Conservation (phyloP, 2,113 vertebrate genomes). For the Gyps fulvus region DNA sequence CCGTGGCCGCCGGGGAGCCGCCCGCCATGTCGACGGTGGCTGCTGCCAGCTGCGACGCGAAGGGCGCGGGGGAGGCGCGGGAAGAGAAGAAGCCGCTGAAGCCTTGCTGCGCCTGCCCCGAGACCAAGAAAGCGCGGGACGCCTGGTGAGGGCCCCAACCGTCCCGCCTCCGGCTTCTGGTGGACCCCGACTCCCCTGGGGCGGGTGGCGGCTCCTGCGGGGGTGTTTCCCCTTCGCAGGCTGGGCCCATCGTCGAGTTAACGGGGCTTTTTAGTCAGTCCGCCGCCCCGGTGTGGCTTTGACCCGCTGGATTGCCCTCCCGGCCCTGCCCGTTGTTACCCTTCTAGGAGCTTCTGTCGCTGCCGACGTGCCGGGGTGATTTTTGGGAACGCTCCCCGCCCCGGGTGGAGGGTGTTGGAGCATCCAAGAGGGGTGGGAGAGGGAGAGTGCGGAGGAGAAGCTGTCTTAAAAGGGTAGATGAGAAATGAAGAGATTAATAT, state of each 20-base stretch:
- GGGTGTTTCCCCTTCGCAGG: accelerated
- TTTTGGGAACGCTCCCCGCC: accelerated
- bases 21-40: slow-evolving; percentile 72
- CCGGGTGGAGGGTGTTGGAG: background rate
- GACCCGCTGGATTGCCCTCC: accelerated
- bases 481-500: background rate
- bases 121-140: slow-evolving; percentile 93
- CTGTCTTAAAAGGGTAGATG: background rate
- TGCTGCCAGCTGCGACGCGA: slow-evolving; percentile 75
- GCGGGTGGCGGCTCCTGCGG: background rate
- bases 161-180: background rate
- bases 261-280: background rate
- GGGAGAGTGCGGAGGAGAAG: background rate
- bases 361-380: accelerated
- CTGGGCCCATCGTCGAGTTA: too few species aligned
- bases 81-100: slow-evolving; percentile 89
- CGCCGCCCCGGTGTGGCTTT: background rate
- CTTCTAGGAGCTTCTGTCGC: accelerated
- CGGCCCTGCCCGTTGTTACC: too few species aligned
- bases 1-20: background rate
- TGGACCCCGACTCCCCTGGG: background rate
- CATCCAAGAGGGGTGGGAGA: background rate
- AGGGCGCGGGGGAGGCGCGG: slow-evolving; percentile 10
- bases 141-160: slow-evolving; percentile 77
- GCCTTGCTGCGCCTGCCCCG: slow-evolving; percentile 94